Evolutionary conservation across 2,797 vertebrate species (phyloP).

Genomic region (Delichon dasypus): DNA sequence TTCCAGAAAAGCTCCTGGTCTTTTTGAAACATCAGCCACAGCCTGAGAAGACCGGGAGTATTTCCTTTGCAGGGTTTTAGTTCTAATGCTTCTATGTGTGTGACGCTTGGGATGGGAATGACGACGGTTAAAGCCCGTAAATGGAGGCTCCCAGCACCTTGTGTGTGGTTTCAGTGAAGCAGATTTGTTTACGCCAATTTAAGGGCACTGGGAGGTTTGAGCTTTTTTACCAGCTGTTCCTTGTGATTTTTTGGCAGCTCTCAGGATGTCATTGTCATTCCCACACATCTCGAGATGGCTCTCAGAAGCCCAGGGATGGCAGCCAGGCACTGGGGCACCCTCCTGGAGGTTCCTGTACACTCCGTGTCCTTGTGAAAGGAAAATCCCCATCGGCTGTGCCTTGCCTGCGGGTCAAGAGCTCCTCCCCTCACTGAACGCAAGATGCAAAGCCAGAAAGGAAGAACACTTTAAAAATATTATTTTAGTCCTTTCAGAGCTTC

Average conservation of each 20-base stretch:
- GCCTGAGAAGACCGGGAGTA: not conserved
- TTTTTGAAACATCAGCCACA: not conserved
- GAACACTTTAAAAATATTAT: not conserved
- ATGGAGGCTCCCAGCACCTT: not conserved
- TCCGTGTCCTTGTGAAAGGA: not conserved
- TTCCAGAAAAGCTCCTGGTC: not conserved
- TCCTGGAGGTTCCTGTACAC: rapidly evolving
- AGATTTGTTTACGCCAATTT: slow-evolving; percentile 41
- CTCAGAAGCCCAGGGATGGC: not conserved
- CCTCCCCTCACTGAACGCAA: not conserved
- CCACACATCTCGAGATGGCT: not conserved
- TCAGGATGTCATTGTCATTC: slow-evolving; percentile 15
- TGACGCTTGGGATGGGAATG: not conserved
- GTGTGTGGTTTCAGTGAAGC: not conserved
- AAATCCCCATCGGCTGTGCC: not conserved
- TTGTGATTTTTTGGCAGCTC: slow-evolving; percentile 28
- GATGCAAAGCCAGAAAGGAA: not conserved
- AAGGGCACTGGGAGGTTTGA: slow-evolving; percentile 35
- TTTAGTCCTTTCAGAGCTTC: not conserved
- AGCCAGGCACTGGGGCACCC: not conserved
- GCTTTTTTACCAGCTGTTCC: slow-evolving; percentile 49
- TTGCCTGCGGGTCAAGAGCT: not conserved
- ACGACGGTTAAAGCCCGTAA: not conserved
- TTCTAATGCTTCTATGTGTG: not conserved
- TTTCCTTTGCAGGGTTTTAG: not conserved